Evolutionary conservation across 2,113 vertebrate species (phyloP), one percentile per base, ranked within the genome.

Genomic region (Oxyruncus cristatus): DNA sequence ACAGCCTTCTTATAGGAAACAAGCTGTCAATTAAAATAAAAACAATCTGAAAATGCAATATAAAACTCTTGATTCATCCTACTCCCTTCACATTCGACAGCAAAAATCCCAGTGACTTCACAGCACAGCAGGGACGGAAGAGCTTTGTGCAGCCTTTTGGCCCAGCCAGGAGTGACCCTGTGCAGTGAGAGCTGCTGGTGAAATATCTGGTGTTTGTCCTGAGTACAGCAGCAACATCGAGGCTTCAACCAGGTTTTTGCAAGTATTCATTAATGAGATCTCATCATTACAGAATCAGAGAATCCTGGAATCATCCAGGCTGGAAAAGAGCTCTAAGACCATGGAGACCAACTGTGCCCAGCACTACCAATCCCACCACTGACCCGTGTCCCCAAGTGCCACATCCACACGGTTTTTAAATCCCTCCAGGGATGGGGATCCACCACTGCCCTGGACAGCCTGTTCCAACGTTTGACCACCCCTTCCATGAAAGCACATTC

Each of bases 41-140:
- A 85, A 56, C 65, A 88, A 92, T 74, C 73, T 94, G 91, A 93
- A 95, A 96, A 93, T 46, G 58, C 56, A 15, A 65, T 63, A 80
- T 50, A 56, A 62, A 87, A 35, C 44, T 52, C 72, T 56, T 75
- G 85, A 77, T 93, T 93, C 73, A 90, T 78, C 66, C 61, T 26
- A 24, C 67, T 90, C 67, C 88, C 14, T 71, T 46, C 52, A 14
- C 41, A 72, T 28, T 3, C 4, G 1, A 9, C 2, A 74, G 53
- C 28, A 75, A 92, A 94, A 88, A 14, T 89, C 73, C 63, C 37
- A 16, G 11, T 39, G 70, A 80, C 81, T 56, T 90, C 56, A 56
- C 32, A 52, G 50, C 50, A 52, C 26, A 52, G 5, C 14, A 26
- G n/a, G 56, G 28, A 44, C 5, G 3, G 50, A 18, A 33, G 59